A percentile compares a stretch with the other conserved stretches of the same genome.
These are phyloP conservation scores for Tetropium fuscum DNA, from an alignment of 2,888 invertebrate species.

Conservation along the genomic window DNA sequence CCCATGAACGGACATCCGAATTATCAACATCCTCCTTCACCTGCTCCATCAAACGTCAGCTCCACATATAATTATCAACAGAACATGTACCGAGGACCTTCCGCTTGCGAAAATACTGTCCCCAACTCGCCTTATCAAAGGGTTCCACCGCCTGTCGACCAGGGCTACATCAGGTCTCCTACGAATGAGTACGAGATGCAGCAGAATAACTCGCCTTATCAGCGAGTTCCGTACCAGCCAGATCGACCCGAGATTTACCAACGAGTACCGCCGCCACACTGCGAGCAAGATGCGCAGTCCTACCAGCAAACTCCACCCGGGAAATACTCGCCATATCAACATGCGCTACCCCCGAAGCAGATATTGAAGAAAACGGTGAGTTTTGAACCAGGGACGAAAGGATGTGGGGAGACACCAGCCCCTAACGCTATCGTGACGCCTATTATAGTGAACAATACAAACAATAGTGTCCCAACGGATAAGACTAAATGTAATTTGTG, in stretches of 20 bases:
- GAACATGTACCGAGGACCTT: constrained; percentile 36
- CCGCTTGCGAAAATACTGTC: constrained; percentile 31
- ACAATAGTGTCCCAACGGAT: constrained; percentile 63
- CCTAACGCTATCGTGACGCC: constrained; percentile 62
- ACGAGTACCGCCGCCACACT: constrained; percentile 54
- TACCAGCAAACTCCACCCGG: constrained; percentile 57
- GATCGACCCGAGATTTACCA: constrained; percentile 52
- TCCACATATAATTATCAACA: constrained; percentile 50
- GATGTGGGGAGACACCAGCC: constrained; percentile 64
- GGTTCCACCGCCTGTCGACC: constrained; percentile 46
- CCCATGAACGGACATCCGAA: constrained; percentile 42
- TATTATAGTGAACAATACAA: constrained; percentile 62
- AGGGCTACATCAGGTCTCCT: constrained; percentile 23
- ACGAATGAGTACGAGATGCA: constrained; percentile 40
- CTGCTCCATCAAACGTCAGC: constrained; percentile 54
- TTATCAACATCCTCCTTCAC: constrained; percentile 61
- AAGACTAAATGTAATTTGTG: constrained; percentile 87
- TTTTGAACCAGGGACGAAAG: constrained; percentile 80
- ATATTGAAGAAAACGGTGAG: constrained; percentile 77
- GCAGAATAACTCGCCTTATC: constrained; percentile 48
- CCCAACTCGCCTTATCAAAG: constrained; percentile 53
- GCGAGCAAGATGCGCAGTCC: constrained; percentile 49
- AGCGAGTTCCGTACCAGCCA: constrained; percentile 44
- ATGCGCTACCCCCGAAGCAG: constrained; percentile 72
- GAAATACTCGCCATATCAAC: constrained; percentile 74